Evolutionary conservation across 2,113 vertebrate genomes (phyloP).

Genomic region (Condylura cristata): DNA sequence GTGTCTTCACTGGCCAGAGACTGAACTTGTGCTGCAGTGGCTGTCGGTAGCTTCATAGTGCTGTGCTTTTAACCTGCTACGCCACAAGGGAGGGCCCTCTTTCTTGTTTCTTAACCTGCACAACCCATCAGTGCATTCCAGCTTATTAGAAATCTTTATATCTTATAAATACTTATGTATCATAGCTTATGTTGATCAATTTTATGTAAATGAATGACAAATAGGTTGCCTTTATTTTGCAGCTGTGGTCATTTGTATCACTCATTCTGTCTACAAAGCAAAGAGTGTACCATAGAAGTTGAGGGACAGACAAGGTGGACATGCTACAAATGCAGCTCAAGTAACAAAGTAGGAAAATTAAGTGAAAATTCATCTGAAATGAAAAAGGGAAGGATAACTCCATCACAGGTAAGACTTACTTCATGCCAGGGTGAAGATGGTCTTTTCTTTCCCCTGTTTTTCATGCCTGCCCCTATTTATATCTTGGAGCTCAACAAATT

Average conservation of each 20-base stretch:
- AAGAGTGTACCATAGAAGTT: constrained; percentile 85
- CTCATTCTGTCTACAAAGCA: constrained; percentile 94
- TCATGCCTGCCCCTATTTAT: neutral
- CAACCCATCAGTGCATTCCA: neutral
- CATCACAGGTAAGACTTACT: constrained; percentile 90
- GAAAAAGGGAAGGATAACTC: constrained; percentile 84
- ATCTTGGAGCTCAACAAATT: neutral
- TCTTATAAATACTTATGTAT: neutral
- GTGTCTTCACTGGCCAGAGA: no score
- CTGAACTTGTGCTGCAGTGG: no score
- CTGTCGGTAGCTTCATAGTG: no score
- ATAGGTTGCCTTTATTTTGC: constrained; percentile 64
- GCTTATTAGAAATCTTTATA: neutral
- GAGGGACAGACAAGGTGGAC: constrained; percentile 90
- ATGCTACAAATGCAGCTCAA: constrained; percentile 95
- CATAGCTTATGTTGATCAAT: neutral
- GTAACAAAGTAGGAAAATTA: constrained; percentile 87
- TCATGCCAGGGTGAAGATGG: neutral
- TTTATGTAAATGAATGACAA: neutral
- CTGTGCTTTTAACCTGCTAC: no score
- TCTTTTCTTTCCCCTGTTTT: neutral
- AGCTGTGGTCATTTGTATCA: constrained; percentile 99
- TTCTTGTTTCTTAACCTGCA: neutral
- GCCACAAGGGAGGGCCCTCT: no score
- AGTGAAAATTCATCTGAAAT: constrained; percentile 81